Evolutionary conservation across 2,888 invertebrate species (phyloP).

Genomic region (Zygothrica quintamaculata): DNA sequence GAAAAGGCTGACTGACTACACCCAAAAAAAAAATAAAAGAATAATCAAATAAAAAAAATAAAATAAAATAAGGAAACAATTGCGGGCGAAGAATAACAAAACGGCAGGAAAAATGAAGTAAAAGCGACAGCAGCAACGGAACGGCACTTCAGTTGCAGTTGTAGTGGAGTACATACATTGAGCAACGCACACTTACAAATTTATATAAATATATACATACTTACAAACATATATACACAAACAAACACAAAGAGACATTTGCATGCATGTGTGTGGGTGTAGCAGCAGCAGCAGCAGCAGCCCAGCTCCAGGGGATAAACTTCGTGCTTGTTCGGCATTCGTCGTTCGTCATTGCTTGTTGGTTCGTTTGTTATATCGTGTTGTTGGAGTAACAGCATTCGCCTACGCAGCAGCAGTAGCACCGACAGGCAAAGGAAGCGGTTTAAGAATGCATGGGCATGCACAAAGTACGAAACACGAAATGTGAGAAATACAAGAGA

Average conservation of each 20-base stretch:
- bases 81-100: conserved; percentile 43
- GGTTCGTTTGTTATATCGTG: conserved; percentile 34
- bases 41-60: conserved; percentile 3
- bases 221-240: conserved; percentile 26
- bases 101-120: conserved; percentile 64
- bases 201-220: conserved; percentile 10
- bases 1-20: conserved; percentile 60
- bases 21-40: conserved; percentile 36
- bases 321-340: conserved; percentile 54
- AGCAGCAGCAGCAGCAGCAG: conserved; percentile 47
- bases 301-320: conserved; percentile 59
- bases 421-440: conserved; percentile 56
- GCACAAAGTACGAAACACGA: conserved; percentile 49
- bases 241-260: conserved; percentile 47
- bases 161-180: conserved; percentile 44
- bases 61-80: conserved; percentile 50
- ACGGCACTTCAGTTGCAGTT: conserved; percentile 63
- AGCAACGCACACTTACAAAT: conserved; percentile 32
- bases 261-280: conserved; percentile 66
- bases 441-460: conserved; percentile 63
- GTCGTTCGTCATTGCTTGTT: conserved; percentile 39
- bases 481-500: conserved; percentile 46
- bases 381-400: conserved; percentile 65
- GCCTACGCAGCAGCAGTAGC: conserved; percentile 69
- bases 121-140: conserved; percentile 49